A percentile compares a stretch with the other conserved stretches of the same genome.
These are phyloP conservation scores for Fissipunctia ypsillon DNA, from an alignment of 2,888 invertebrate genomes.

Conservation along the genomic window DNA sequence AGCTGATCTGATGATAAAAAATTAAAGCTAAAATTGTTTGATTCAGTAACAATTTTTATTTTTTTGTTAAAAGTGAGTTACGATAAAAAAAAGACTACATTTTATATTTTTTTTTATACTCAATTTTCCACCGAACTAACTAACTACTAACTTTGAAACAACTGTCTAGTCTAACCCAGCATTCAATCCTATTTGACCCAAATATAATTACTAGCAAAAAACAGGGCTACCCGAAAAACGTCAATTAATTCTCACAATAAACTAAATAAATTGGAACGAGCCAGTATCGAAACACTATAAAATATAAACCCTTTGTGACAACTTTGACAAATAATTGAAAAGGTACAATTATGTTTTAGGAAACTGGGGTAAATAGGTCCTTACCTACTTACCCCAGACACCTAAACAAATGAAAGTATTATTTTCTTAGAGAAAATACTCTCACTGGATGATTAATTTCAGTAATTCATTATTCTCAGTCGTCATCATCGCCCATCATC, in stretches of 20 bases:
- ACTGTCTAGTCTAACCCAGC: neutral
- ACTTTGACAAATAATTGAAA: slow-evolving; percentile 49
- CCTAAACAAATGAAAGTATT: neutral
- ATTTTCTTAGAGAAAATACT: slow-evolving; percentile 3
- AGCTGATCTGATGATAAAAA: neutral
- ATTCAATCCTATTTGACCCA: slow-evolving; percentile 3
- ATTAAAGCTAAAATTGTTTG: too few species aligned
- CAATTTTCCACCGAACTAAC: slow-evolving; percentile 2
- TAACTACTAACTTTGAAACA: neutral
- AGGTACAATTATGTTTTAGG: slow-evolving; percentile 27
- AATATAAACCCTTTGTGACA: slow-evolving; percentile 26
- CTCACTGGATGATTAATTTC: slow-evolving; percentile 7
- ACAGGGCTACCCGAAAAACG: slow-evolving; percentile 24
- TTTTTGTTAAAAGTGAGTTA: neutral
- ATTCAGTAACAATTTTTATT: neutral
- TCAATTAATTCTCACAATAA: slow-evolving; percentile 29
- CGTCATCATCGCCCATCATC: too few species aligned
- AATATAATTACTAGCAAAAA: slow-evolving; percentile 7
- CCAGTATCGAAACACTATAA: slow-evolving; percentile 17
- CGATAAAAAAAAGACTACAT: neutral
- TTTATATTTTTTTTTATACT: neutral
- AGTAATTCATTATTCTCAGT: neutral
- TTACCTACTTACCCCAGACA: neutral
- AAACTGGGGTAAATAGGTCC: neutral
- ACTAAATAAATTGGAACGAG: slow-evolving; percentile 21